Evolutionary conservation across 2,888 invertebrate genomes (phyloP).

Genomic region (Physocephala rufipes): DNA sequence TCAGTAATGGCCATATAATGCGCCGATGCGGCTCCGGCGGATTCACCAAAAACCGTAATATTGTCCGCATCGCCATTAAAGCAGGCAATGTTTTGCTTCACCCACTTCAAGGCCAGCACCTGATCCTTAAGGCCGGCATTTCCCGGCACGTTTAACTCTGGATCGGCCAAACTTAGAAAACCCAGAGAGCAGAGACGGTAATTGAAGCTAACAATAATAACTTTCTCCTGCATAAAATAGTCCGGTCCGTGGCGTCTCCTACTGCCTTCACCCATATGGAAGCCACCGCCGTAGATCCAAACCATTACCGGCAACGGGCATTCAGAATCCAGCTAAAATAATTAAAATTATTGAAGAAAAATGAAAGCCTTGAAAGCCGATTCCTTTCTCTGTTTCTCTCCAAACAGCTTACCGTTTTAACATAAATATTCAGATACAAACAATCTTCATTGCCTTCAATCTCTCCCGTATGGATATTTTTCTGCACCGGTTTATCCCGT

Average conservation of each 20-base stretch:
- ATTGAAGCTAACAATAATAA: slow-evolving; percentile 63
- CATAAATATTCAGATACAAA: slow-evolving; percentile 54
- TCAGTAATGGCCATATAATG: slow-evolving; percentile 65
- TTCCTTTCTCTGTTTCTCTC: background rate
- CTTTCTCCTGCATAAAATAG: slow-evolving; percentile 62
- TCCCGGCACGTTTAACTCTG: slow-evolving; percentile 66
- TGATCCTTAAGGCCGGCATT: slow-evolving; percentile 69
- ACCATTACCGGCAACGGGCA: slow-evolving; percentile 59
- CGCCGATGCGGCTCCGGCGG: slow-evolving; percentile 65
- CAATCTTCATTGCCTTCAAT: slow-evolving; percentile 57
- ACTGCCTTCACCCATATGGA: slow-evolving; percentile 58
- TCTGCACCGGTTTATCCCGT: slow-evolving; percentile 49
- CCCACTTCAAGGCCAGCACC: slow-evolving; percentile 67
- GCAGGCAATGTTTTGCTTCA: slow-evolving; percentile 63
- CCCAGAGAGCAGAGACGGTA: slow-evolving; percentile 67
- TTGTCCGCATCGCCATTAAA: slow-evolving; percentile 68
- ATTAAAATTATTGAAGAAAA: background rate
- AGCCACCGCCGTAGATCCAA: slow-evolving; percentile 66
- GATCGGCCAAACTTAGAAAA: slow-evolving; percentile 66
- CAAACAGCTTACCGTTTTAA: slow-evolving; percentile 46
- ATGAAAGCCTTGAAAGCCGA: background rate
- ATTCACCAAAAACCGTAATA: slow-evolving; percentile 67
- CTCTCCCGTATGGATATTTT: slow-evolving; percentile 47
- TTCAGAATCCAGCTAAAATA: slow-evolving; percentile 18
- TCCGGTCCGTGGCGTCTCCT: slow-evolving; percentile 58